Base-by-base conservation (phyloP, 2,113 vertebrate genomes). In the Hystrix brachyura region DNA sequence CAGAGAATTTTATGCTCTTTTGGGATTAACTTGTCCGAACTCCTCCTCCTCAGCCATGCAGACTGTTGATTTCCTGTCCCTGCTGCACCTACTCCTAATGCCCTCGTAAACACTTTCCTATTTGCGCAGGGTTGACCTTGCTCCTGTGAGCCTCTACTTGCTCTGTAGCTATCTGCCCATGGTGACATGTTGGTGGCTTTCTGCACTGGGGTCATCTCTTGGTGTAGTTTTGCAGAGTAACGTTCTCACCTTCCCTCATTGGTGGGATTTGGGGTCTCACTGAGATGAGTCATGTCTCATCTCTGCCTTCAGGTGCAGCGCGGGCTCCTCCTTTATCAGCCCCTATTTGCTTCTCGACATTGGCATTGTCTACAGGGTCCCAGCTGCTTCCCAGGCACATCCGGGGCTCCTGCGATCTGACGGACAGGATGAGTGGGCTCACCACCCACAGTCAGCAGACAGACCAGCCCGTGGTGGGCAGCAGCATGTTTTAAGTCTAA, bases 41-140 rank as follows among this genome's bases (percentile, higher is more conserved):
- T 84, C 79, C 29, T 95, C 15, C 85, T 87, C 23, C 23, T 57
- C 3, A 64, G 27, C 64, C 23, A 17, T 43, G 72, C 60, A 29
- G 78, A 14, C 62, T 74, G 46, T 78, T 97, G 76, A 90, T 83
- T 93, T 96, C 43, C 79, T 95, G 57, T 95, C 60, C 92, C 64
- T 90, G 53, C 9, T 51, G n/a, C 5, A 15, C 53, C 27, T 89
- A 53, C n/a, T 86, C n/a, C 94, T 82, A 81, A 69, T 32, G 32
- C 51, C 18, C 72, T 80, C n/a, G 25, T 84, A 74, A 88, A 90
- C 23, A 69, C 17, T 71, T 94, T 71, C 38, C 48, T 86, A 2
- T 92, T 67, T 92, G 72, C 57, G 86, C 76, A 91, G 91, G 57
- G n/a, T 53, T 72, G 79, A 57, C 59, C 29, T 71, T 88, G 71